phyloP scores from a whole-genome alignment of 1,140 invertebrate genomes.

The Bombus consobrinus region DNA sequence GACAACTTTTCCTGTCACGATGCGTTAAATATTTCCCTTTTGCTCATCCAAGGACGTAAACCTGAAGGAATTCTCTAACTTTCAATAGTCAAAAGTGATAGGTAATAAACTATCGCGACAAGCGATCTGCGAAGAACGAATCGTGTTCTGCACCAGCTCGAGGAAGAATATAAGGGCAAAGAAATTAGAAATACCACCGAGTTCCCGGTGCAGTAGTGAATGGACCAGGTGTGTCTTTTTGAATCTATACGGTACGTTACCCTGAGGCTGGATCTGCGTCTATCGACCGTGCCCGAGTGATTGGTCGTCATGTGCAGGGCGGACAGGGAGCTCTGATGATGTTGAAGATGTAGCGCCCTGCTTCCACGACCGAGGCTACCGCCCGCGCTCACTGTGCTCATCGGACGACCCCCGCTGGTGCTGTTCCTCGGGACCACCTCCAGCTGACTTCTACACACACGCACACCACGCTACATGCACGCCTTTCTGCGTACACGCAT shows the following conservation, averaged over 20 bases:
- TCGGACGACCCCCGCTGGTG: slow-evolving; percentile 72
- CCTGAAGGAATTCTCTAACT: not conserved
- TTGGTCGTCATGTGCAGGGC: slow-evolving; percentile 78
- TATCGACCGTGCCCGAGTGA: slow-evolving; percentile 78
- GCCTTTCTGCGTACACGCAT: slow-evolving; percentile 68
- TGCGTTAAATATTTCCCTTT: too few species aligned
- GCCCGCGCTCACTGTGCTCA: slow-evolving; percentile 78
- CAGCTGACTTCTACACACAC: slow-evolving; percentile 81
- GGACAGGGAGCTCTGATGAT: slow-evolving; percentile 79
- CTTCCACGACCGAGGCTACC: slow-evolving; percentile 80
- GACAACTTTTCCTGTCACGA: too few species aligned
- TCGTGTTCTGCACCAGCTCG: not conserved
- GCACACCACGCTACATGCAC: slow-evolving; percentile 79
- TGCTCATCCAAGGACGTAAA: too few species aligned
- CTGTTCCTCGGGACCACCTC: slow-evolving; percentile 81
- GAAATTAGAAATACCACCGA: slow-evolving; percentile 40
- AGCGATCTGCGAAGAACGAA: slow-evolving; percentile 14
- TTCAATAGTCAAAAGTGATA: not conserved
- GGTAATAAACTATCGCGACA: not conserved
- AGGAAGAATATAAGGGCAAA: slow-evolving; percentile 28
- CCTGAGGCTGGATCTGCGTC: slow-evolving; percentile 81
- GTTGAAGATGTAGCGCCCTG: slow-evolving; percentile 77
- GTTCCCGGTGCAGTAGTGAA: slow-evolving; percentile 39
- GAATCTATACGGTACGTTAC: slow-evolving; percentile 75
- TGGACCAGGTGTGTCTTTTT: slow-evolving; percentile 51